Percentiles rank a stretch among this genome's conserved stretches.
These are phyloP conservation scores for Oncopeltus fasciatus DNA, from an alignment of 1,140 invertebrate genomes.

Conservation along the genomic window DNA sequence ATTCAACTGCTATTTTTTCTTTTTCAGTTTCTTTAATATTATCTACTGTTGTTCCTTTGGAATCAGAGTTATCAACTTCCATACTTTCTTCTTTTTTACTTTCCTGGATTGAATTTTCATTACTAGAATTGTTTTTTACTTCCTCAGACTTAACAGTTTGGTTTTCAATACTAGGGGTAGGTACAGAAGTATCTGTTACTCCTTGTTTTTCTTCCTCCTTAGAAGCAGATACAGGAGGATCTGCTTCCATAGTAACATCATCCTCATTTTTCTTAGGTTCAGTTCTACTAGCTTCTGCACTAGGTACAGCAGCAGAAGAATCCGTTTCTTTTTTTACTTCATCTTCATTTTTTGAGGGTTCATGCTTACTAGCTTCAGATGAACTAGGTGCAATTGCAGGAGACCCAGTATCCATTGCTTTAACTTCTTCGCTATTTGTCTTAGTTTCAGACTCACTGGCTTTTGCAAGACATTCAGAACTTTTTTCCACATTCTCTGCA, in stretches of 20 bases:
- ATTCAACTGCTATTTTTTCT: not conserved
- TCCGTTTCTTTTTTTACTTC: not conserved
- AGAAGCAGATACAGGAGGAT: not conserved
- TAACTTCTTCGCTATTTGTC: not conserved
- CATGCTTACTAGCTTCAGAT: not conserved
- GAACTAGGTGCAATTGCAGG: no score
- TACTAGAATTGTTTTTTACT: not conserved
- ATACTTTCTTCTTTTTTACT: not conserved
- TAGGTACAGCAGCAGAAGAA: not conserved
- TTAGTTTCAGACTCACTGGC: not conserved
- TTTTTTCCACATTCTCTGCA: not conserved
- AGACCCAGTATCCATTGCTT: not conserved
- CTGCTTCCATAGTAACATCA: not conserved
- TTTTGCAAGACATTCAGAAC: not conserved
- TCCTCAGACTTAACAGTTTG: not conserved
- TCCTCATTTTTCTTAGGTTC: not conserved
- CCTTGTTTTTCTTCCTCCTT: not conserved
- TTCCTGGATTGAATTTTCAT: not conserved
- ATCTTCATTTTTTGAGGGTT: not conserved
- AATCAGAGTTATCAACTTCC: not conserved
- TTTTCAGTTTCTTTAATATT: not conserved
- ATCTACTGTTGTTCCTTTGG: not conserved
- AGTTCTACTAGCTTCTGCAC: not conserved
- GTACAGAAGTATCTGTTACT: not conserved
- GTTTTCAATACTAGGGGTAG: not conserved